Conservation (phyloP, 2,888 invertebrate species). For the Polylopha cassiicola region DNA sequence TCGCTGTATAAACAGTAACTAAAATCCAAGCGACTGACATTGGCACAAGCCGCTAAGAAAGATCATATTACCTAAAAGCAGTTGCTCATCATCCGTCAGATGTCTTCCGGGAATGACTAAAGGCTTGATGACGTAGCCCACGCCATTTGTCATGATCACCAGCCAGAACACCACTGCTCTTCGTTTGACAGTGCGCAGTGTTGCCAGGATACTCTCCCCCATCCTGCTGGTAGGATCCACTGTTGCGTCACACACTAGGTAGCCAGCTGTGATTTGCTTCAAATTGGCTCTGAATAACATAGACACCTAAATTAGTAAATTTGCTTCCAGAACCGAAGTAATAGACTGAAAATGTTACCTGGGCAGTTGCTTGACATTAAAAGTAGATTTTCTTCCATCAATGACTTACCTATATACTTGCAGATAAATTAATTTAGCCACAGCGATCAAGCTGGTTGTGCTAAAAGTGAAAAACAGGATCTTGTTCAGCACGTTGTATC, state of each 20-base stretch:
- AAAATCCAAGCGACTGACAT: not conserved
- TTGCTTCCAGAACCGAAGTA: slow-evolving; percentile 2
- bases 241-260: slow-evolving; percentile 30
- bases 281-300: slow-evolving; percentile 27
- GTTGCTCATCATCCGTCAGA: slow-evolving; percentile 18
- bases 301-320: slow-evolving; percentile 2
- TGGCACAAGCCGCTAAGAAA: not conserved
- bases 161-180: slow-evolving; percentile 27
- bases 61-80: slow-evolving; percentile 3
- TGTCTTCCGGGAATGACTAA: slow-evolving; percentile 20
- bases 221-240: slow-evolving; percentile 30
- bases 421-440: not conserved
- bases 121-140: slow-evolving; percentile 22
- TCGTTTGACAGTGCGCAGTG: slow-evolving; percentile 23
- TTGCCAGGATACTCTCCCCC: slow-evolving; percentile 25
- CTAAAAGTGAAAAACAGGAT: not conserved
- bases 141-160: slow-evolving; percentile 22
- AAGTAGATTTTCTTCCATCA: no score
- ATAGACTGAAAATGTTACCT: slow-evolving; percentile 1
- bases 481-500: not conserved
- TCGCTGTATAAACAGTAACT: not conserved
- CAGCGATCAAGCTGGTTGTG: not conserved
- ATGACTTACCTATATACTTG: not conserved
- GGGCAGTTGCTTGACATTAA: not conserved
- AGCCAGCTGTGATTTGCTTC: slow-evolving; percentile 28